Base-by-base conservation (phyloP, 2,797 vertebrate species). In the Spondyliosoma cantharus region DNA sequence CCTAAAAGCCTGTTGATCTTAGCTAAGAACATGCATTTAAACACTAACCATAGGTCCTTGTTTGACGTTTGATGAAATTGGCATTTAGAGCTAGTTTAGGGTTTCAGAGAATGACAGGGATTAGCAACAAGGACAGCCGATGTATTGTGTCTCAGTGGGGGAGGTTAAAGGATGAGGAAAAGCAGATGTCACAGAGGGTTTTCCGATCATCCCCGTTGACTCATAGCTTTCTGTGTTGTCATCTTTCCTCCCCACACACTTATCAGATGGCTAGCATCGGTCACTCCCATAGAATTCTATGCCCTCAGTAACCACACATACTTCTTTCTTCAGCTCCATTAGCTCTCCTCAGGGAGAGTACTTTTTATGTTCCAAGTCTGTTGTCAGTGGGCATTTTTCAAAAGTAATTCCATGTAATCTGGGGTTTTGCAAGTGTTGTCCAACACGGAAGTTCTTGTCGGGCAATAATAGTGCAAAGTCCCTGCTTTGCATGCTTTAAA, bases 91-190 rank as follows among this genome's bases (percentile, higher is more conserved):
- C 17, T 65, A 37, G 27, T 19, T 61, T 61, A 53, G 77, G 60
- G 60, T 70, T 76, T 62, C n/a, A 37, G 79, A 59, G 37, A 59
- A 65, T 29, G 37, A 46, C 37, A 32, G 48, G 66, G 57, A 73
- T 81, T 49, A 67, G 50, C 12, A 64, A 12, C 9, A 22, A 68
- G 54, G 74, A 71, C 65, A 74, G 72, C 27, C 27, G 54, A 49
- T 16, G 27, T 56, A 50, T 73, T 80, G 57, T 74, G 70, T 20
- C 29, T 61, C 24, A 20, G 61, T 43, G 70, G 67, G 71, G 59
- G 64, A 57, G 50, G 74, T 69, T 73, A 27, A 53, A 25, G 63
- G 67, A 46, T 82, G 80, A 85, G 25, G 75, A 83, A 76, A 86
- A 9, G 75, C 15, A 63, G 84, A 80, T 80, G 78, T 76, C 54